phyloP scores from a whole-genome alignment of 2,888 invertebrate genomes.

The Ametastegia equiseti region DNA sequence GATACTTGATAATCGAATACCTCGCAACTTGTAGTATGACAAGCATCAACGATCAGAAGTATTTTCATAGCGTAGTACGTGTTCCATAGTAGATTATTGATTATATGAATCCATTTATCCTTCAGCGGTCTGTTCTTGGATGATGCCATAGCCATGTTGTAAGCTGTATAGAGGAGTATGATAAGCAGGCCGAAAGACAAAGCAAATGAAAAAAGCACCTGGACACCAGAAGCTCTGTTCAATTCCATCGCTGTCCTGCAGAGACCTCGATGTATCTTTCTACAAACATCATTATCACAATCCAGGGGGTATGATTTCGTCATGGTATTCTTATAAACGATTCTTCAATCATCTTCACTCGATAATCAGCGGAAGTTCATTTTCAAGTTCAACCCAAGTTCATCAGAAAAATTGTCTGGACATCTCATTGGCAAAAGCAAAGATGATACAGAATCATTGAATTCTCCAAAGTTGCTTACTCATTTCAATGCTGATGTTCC shows the following conservation, averaged over 20 bases:
- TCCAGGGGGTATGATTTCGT: background rate
- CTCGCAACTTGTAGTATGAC: background rate
- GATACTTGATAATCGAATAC: background rate
- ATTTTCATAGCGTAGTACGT: background rate
- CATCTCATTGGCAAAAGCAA: background rate
- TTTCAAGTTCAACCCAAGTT: background rate
- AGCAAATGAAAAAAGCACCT: background rate
- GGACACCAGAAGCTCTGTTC: background rate
- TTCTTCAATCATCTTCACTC: background rate
- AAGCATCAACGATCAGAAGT: background rate
- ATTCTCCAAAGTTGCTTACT: background rate
- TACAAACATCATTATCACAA: background rate
- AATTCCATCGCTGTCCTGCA: background rate
- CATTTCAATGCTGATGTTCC: no score
- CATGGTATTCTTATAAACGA: background rate
- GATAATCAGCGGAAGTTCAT: background rate
- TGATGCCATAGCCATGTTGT: background rate
- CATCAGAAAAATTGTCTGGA: background rate
- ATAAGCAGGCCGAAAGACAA: background rate
- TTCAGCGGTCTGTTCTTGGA: background rate
- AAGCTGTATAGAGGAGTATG: background rate
- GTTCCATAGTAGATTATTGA: background rate
- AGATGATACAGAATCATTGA: background rate
- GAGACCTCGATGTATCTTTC: constrained; percentile 15
- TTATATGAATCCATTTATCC: background rate